Evolutionary conservation across 1,140 invertebrate genomes (phyloP), one percentile per base, ranked within the genome.

Genomic region (Venturia canescens): DNA sequence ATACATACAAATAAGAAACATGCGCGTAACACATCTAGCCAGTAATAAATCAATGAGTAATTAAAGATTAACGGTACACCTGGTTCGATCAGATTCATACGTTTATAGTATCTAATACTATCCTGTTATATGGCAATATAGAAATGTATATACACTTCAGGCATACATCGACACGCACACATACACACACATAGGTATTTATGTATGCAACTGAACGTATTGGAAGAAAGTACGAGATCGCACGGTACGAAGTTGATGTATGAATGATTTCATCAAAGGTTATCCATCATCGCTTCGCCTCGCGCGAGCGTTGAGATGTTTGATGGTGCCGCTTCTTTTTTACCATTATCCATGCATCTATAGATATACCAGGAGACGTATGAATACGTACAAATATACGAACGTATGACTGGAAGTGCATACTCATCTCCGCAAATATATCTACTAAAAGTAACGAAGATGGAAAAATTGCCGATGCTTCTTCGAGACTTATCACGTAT

Each of bases 181-280:
- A 71, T 29, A 31, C 29, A 53, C 50, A 53, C 3, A n/a, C 50
- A 53, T 34, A 7, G n/a, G 23, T 26, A 13, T 27, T 13, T 63
- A 63, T 5, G n/a, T 26, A 63, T 57, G 16, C 16, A 57, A 1
- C 23, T n/a, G 23, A 6, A 63, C 60, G 23, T 23, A 26, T 63
- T 63, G 60, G 60, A 63, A 63, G 60, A 63, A 70, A 57, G n/a
- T n/a, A 50, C 60, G 79, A 29, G 71, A 67, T 50, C 34, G 57
- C 66, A 69, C 44, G 57, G 78, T 21, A 53, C 27, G 16, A 74
- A 82, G 80, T 82, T 88, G 87, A 88, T 88, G 84, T 87, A 89
- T 88, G 88, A 87, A 89, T 89, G 88, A 90, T 89, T 88, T 89
- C 87, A 89, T 89, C 86, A 86, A 84, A 84, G 82, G 85, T 85